Base-by-base conservation (phyloP, 2,888 invertebrate genomes). In the Rhagonycha fulva region DNA sequence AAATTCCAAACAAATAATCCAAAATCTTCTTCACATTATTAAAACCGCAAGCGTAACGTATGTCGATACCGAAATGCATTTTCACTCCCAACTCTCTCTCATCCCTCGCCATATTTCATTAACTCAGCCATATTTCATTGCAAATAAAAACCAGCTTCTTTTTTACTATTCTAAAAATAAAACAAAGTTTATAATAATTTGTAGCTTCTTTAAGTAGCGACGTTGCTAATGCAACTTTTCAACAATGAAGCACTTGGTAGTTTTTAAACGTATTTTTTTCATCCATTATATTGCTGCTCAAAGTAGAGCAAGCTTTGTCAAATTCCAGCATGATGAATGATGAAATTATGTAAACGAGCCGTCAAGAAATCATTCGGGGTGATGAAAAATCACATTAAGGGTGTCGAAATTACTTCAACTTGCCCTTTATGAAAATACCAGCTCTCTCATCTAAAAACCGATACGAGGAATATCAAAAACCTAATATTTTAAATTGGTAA, bases 331-430 rank as follows among this genome's bases (percentile, higher is more conserved):
- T 82, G 82, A 82, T 82, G 80, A 80, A 82, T 81, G 82, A 80
- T 70, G 71, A 78, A 80, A 82, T 80, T 82, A 82, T 82, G 82
- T 72, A 80, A 82, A 81, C 77, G 78, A 78, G 79, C 81, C 80
- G 81, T 82, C 81, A 77, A 76, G 79, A 76, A 81, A 78, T 78
- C 78, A 79, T 79, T 78, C 70, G 73, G 70, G 72, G 68, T 76
- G 76, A 73, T 76, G 76, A 76, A 76, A 76, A 73, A 76, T 76
- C 76, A 73, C 76, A 76, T 73, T 70, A 70, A 67, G 72, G 76
- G 76, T 73, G 76, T 69, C 76, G 73, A 70, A 76, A 76, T 76
- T 76, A 76, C 76, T 70, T 73, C 62, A 69, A 67, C 30, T 71
- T 75, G 71, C 61, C 71, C 75, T 71, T 75, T 75, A 74, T 74